Conservation (phyloP, 2,888 invertebrate species). For the Apodemia hepburni region DNA sequence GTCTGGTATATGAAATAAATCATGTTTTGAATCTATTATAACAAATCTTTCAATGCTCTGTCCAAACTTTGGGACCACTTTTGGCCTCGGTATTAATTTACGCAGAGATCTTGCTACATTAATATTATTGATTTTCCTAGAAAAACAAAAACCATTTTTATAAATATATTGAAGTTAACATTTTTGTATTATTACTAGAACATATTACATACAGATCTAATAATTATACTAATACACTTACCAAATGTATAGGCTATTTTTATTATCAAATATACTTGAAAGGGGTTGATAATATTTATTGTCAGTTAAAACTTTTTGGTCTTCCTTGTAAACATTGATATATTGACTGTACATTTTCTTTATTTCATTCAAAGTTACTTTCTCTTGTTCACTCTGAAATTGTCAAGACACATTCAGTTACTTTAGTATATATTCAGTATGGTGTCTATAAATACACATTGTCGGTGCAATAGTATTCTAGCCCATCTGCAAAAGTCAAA, state of each 20-base stretch:
- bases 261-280: constrained; percentile 50
- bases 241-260: constrained; percentile 55
- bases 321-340: constrained; percentile 81
- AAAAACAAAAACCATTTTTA: constrained; percentile 35
- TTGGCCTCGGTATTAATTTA: constrained; percentile 85
- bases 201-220: not conserved
- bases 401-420: not conserved
- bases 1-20: constrained; percentile 85
- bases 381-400: constrained; percentile 79
- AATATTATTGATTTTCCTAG: constrained; percentile 90
- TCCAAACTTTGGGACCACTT: constrained; percentile 85
- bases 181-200: not conserved
- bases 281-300: constrained; percentile 56
- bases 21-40: constrained; percentile 85
- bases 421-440: too few relatives aligned
- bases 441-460: too few relatives aligned
- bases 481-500: too few relatives aligned
- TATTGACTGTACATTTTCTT: constrained; percentile 80
- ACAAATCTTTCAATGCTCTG: constrained; percentile 89
- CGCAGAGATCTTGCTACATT: constrained; percentile 85
- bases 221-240: constrained; percentile 34
- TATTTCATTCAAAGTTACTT: constrained; percentile 76
- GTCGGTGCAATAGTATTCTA: too few relatives aligned
- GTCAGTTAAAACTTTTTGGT: constrained; percentile 75
- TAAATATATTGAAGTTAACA: not conserved